A percentile compares a stretch with the other conserved stretches of the same genome.
These are phyloP conservation scores for Pseudococcus longispinus DNA, from an alignment of 2,888 invertebrate species.

Conservation along the genomic window DNA sequence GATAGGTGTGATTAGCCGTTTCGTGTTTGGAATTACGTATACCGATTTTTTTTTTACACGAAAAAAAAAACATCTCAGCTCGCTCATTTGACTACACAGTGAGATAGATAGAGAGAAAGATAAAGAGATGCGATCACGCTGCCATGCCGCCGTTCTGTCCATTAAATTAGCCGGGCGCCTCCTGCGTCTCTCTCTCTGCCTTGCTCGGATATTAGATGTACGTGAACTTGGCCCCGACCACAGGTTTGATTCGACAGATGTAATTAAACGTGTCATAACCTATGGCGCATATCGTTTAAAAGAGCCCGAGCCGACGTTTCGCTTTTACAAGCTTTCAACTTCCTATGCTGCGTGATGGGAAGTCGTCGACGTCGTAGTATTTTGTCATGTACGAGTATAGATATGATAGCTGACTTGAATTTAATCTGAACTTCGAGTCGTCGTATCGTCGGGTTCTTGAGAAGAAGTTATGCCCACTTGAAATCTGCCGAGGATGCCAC, in stretches of 20 bases:
- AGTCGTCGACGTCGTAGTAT: background rate
- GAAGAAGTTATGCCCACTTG: too few species aligned
- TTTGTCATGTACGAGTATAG: background rate
- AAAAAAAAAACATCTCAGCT: background rate
- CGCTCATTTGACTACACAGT: background rate
- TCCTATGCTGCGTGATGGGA: background rate
- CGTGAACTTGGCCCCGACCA: background rate
- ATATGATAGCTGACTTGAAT: background rate
- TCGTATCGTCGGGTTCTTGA: too few species aligned
- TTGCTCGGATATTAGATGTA: background rate
- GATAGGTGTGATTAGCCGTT: conserved; percentile 19
- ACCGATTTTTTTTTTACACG: conserved; percentile 1
- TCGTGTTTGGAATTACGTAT: conserved; percentile 10
- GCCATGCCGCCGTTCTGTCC: background rate
- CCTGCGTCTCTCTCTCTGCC: background rate
- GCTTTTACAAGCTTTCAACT: background rate
- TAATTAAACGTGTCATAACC: conserved; percentile 34
- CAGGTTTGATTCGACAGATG: conserved; percentile 19
- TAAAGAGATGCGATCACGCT: background rate
- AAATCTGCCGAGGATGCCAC: too few species aligned
- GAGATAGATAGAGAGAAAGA: background rate
- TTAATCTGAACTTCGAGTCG: too few species aligned
- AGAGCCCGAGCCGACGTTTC: background rate
- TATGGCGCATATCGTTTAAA: conserved; percentile 22
- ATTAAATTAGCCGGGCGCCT: conserved; percentile 25